phyloP scores from a whole-genome alignment of 2,888 invertebrate genomes.

The Lobophora halterata region DNA sequence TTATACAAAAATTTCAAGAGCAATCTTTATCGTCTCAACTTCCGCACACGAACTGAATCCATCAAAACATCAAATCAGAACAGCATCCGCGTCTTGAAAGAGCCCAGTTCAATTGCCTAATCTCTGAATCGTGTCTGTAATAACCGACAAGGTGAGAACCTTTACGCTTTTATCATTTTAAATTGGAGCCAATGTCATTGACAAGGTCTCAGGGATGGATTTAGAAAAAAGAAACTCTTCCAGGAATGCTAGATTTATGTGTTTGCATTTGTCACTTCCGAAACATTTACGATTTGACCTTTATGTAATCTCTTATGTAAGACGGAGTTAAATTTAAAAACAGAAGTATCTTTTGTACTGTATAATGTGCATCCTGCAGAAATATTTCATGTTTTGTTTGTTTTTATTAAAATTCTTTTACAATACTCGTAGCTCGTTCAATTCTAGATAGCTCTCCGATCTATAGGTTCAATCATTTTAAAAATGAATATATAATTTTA shows the following conservation, averaged over 20 bases:
- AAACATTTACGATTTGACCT: neutral
- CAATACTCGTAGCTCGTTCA: too few relatives aligned
- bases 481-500: constrained; percentile 1
- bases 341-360: too few relatives aligned
- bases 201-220: constrained; percentile 36
- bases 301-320: too few relatives aligned
- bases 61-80: constrained; percentile 23
- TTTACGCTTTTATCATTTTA: constrained; percentile 39
- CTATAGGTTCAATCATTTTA: too few relatives aligned
- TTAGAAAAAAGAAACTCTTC: constrained; percentile 30
- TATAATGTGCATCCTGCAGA: too few relatives aligned
- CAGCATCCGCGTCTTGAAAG: constrained; percentile 20
- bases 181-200: constrained; percentile 53
- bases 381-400: too few relatives aligned
- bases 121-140: constrained; percentile 34
- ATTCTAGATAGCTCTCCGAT: too few relatives aligned
- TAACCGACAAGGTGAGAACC: constrained; percentile 43
- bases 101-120: constrained; percentile 40
- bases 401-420: too few relatives aligned
- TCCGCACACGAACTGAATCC: constrained; percentile 27
- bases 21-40: constrained; percentile 20
- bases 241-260: constrained; percentile 24
- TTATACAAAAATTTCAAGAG: constrained; percentile 2
- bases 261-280: constrained; percentile 13
- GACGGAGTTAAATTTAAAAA: too few relatives aligned